Percentiles rank a stretch among this genome's conserved stretches.
phyloP scores from a whole-genome alignment of 2,797 vertebrate species.

The Malurus splendens region DNA sequence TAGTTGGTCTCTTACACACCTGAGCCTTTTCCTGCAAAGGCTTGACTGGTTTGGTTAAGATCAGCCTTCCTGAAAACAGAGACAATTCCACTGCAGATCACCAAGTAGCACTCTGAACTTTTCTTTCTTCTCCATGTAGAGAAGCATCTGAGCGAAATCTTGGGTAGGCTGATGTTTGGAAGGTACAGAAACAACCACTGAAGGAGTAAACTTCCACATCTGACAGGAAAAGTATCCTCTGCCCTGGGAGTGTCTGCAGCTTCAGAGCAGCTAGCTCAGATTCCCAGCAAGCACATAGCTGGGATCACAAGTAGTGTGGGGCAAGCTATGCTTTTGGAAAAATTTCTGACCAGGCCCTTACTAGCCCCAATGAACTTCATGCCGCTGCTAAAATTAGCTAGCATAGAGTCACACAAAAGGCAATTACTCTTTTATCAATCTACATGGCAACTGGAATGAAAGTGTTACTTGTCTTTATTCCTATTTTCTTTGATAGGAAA shows the following conservation, averaged over 20 bases:
- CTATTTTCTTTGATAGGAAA: not conserved
- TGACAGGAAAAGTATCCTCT: not conserved
- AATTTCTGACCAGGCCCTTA: not conserved
- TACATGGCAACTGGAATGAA: not conserved
- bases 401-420: fast-evolving
- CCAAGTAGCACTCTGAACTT: not conserved
- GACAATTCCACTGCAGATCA: not conserved
- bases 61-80: not conserved
- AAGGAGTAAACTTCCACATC: not conserved
- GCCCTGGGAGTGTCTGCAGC: not conserved
- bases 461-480: not conserved
- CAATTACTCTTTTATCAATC: not conserved
- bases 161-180: not conserved
- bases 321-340: not conserved
- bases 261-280: not conserved
- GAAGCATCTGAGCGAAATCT: not conserved
- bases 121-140: not conserved
- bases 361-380: not conserved
- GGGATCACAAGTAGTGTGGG: fast-evolving
- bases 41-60: not conserved
- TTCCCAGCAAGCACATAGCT: not conserved
- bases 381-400: not conserved
- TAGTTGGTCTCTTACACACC: not conserved
- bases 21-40: not conserved
- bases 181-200: fast-evolving